A percentile compares a stretch with the other conserved stretches of the same genome.
These are phyloP conservation scores for Drosophila antonietae DNA, from an alignment of 2,888 invertebrate species.

Conservation along the genomic window DNA sequence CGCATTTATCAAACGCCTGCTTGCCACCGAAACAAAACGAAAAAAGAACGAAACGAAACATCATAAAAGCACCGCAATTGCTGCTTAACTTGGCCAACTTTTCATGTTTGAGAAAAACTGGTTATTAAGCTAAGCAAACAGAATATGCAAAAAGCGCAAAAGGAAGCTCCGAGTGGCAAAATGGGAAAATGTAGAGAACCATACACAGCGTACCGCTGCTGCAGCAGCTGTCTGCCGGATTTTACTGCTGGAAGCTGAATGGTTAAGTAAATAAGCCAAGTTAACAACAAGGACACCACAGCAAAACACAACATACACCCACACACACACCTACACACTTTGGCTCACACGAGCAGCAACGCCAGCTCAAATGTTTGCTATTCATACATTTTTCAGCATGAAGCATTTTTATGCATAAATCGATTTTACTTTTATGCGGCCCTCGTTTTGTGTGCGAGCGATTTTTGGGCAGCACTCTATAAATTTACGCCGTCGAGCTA, in stretches of 20 bases:
- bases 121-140: constrained; percentile 76
- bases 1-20: constrained; percentile 70
- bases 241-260: constrained; percentile 36
- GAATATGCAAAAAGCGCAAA: constrained; percentile 25
- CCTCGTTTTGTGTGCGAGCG: constrained; percentile 26
- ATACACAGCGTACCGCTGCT: constrained; percentile 1
- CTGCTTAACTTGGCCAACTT: constrained; percentile 77
- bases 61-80: constrained; percentile 55
- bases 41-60: constrained; percentile 36
- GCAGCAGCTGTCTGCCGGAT: constrained; percentile 33
- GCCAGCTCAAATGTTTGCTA: constrained; percentile 64
- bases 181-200: not conserved
- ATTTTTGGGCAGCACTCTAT: constrained; percentile 51
- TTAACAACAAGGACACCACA: constrained; percentile 37
- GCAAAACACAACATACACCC: constrained; percentile 8
- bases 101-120: constrained; percentile 74
- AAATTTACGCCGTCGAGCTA: constrained; percentile 59
- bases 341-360: constrained; percentile 17
- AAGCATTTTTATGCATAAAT: constrained; percentile 73
- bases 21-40: constrained; percentile 24
- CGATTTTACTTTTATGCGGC: constrained; percentile 65
- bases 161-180: constrained; percentile 3
- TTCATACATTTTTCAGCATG: constrained; percentile 70
- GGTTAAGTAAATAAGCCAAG: constrained; percentile 57
- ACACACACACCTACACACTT: constrained; percentile 9